phyloP scores from a whole-genome alignment of 2,797 vertebrate species.

The Siniperca undulata region DNA sequence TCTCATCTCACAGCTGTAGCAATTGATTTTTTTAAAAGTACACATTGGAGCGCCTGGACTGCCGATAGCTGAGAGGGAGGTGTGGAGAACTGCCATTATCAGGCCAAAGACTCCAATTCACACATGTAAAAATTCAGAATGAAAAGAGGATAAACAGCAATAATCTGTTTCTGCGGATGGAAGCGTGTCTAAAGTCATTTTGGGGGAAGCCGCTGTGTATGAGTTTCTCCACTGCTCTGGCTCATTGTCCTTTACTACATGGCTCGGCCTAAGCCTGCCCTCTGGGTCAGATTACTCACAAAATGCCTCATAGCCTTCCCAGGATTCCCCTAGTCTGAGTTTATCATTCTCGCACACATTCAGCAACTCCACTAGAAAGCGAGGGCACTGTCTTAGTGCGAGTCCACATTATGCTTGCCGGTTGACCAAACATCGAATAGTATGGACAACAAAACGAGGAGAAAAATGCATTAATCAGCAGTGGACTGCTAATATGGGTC shows the following conservation, averaged over 20 bases:
- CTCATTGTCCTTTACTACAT: conserved; percentile 82
- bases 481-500: conserved; percentile 26
- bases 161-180: conserved; percentile 82
- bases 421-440: conserved; percentile 41
- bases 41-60: conserved; percentile 65
- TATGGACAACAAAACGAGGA: conserved; percentile 13
- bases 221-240: conserved; percentile 76
- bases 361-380: conserved; percentile 61
- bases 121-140: conserved; percentile 76
- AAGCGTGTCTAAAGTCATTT: conserved; percentile 85
- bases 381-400: conserved; percentile 58
- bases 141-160: conserved; percentile 82
- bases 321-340: conserved; percentile 75
- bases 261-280: conserved; percentile 80
- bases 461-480: conserved; percentile 42
- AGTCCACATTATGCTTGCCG: conserved; percentile 29
- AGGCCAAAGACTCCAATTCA: conserved; percentile 74
- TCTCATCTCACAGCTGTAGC: conserved; percentile 82
- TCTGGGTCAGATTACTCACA: conserved; percentile 82
- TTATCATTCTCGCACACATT: conserved; percentile 84
- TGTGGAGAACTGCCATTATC: conserved; percentile 79
- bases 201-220: conserved; percentile 68
- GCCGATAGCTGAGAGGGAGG: conserved; percentile 74
- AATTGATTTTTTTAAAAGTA: conserved; percentile 83
- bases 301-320: conserved; percentile 76